Conservation (phyloP, 2,797 vertebrate genomes). For the Sebastes minor region DNA sequence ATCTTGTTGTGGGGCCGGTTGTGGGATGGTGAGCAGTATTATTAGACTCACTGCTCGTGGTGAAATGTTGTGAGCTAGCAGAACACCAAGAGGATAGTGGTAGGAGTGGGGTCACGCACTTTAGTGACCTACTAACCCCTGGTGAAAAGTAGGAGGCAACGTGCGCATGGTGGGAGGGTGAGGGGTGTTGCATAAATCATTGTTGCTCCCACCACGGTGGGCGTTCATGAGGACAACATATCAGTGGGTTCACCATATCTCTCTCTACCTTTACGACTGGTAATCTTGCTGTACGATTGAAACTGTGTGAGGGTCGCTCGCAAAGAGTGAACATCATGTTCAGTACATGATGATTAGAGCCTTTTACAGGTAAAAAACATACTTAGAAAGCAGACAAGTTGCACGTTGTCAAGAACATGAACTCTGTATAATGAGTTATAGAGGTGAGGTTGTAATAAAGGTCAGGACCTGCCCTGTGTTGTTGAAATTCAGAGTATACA, state of each 20-base stretch:
- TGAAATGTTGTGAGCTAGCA: conserved; percentile 35
- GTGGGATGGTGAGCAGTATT: conserved; percentile 17
- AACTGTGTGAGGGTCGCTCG: not conserved
- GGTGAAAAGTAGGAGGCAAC: not conserved
- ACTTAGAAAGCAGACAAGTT: not conserved
- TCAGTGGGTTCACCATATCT: not conserved
- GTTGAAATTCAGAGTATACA: not conserved
- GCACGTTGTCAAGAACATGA: not conserved
- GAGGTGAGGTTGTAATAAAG: not conserved
- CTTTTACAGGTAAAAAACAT: not conserved
- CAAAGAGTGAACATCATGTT: not conserved
- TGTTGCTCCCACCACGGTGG: not conserved
- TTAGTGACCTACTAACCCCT: conserved; percentile 28
- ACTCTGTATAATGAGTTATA: not conserved
- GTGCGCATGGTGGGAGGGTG: not conserved
- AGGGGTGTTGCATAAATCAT: not conserved
- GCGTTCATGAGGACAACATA: not conserved
- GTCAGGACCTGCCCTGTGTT: not conserved
- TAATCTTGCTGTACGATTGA: not conserved
- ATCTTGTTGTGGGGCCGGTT: not conserved
- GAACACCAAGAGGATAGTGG: not conserved
- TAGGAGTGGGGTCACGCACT: conserved; percentile 16
- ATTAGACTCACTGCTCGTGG: conserved; percentile 6
- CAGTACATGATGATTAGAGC: not conserved
- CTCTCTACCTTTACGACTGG: not conserved